Conservation (phyloP, 2,113 vertebrate genomes). For the Terrapene triunguis region DNA sequence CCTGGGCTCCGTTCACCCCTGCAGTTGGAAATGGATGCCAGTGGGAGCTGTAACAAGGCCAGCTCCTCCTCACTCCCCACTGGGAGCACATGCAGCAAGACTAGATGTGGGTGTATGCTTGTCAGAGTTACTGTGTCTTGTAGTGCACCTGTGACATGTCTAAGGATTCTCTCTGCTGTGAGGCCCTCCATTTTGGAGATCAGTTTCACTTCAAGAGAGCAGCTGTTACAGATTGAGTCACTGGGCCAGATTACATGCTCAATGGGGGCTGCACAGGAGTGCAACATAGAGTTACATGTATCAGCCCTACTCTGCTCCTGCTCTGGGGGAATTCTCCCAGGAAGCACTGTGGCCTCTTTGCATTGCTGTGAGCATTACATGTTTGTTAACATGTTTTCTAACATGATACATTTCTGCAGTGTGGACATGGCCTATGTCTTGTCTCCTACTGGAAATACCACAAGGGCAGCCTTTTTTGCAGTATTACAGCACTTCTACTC, state of each 20-base stretch:
- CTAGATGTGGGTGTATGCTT: not conserved
- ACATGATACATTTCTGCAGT: not conserved
- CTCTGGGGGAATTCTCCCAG: not conserved
- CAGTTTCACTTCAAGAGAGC: not conserved
- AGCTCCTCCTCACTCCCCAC: not conserved
- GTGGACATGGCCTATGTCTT: not conserved
- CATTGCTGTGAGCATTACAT: not conserved
- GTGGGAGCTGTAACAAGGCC: not conserved
- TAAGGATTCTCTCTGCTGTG: not conserved
- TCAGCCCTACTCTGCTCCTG: not conserved
- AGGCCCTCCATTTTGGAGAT: not conserved
- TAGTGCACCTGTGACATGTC: accelerated
- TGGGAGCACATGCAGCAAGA: not conserved
- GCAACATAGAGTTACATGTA: not conserved
- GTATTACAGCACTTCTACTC: not conserved
- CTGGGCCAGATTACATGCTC: not conserved
- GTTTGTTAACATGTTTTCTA: not conserved
- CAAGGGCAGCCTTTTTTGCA: not conserved
- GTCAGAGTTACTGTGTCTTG: not conserved
- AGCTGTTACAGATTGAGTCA: not conserved
- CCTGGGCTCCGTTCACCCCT: not conserved
- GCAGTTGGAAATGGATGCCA: not conserved
- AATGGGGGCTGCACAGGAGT: accelerated
- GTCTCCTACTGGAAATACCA: not conserved
- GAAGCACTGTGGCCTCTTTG: too few relatives aligned